Conservation (phyloP, 2,113 vertebrate genomes). For the Neolamprologus cancellatus region DNA sequence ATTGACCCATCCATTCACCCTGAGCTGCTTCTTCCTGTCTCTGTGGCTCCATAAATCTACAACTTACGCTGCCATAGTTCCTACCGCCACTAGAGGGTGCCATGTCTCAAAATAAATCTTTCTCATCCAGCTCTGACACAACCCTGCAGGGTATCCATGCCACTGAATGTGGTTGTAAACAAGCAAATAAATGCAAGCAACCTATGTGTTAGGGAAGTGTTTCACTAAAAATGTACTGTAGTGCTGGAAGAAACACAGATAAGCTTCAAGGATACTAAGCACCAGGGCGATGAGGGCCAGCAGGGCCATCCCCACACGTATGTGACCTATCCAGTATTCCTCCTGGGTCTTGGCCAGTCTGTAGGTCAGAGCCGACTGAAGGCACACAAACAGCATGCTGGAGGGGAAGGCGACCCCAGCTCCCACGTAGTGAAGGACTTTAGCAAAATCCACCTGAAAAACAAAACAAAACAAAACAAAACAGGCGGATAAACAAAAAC, state of each 20-base stretch:
- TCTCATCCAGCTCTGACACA: neutral
- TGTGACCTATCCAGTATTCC: constrained; percentile 75
- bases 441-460: constrained; percentile 80
- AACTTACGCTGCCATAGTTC: accelerated
- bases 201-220: accelerated
- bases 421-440: constrained; percentile 82
- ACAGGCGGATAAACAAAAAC: neutral
- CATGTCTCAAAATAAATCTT: accelerated
- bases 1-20: neutral
- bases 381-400: constrained; percentile 81
- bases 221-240: neutral
- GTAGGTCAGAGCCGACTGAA: constrained; percentile 83
- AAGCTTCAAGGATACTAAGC: constrained; percentile 80
- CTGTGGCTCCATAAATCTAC: neutral
- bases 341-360: constrained; percentile 78
- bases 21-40: neutral
- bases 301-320: constrained; percentile 72
- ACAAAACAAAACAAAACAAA: neutral
- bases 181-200: accelerated
- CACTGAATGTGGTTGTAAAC: accelerated
- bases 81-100: neutral
- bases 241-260: neutral
- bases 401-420: constrained; percentile 83
- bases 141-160: neutral
- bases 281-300: constrained; percentile 77